phyloP scores from a whole-genome alignment of 2,113 vertebrate genomes.

The Corvus moneduloides region DNA sequence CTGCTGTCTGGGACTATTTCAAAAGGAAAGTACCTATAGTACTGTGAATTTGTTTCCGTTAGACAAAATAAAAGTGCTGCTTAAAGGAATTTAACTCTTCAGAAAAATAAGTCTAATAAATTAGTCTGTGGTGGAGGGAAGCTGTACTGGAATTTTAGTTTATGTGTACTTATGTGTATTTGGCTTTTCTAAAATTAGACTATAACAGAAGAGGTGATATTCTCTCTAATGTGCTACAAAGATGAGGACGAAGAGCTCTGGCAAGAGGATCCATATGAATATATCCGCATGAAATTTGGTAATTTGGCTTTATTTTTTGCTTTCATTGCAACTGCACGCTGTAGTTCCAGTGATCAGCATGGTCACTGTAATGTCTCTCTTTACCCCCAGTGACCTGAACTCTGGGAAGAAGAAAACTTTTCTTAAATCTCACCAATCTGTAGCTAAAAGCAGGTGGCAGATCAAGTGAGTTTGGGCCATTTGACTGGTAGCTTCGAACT shows the following conservation, averaged over 20 bases:
- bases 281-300: slow-evolving; percentile 98
- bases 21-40: neutral
- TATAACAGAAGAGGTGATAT: slow-evolving; percentile 92
- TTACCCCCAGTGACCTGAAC: neutral
- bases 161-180: neutral
- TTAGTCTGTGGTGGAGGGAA: neutral
- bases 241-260: slow-evolving; percentile 97
- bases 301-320: slow-evolving; percentile 7
- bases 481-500: neutral
- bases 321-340: neutral
- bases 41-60: neutral
- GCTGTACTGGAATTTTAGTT: neutral
- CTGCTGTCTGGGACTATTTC: neutral
- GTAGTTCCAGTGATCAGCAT: neutral
- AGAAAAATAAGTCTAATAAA: neutral
- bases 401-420: neutral
- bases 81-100: neutral
- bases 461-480: neutral
- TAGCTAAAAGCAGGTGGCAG: neutral
- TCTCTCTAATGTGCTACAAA: slow-evolving; percentile 98
- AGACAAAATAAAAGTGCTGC: neutral
- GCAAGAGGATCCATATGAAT: slow-evolving; percentile 96
- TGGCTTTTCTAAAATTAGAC: slow-evolving; percentile 69
- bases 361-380: neutral
- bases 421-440: neutral